Evolutionary conservation across 2,888 invertebrate genomes (phyloP).

Genomic region (Axea sp.): DNA sequence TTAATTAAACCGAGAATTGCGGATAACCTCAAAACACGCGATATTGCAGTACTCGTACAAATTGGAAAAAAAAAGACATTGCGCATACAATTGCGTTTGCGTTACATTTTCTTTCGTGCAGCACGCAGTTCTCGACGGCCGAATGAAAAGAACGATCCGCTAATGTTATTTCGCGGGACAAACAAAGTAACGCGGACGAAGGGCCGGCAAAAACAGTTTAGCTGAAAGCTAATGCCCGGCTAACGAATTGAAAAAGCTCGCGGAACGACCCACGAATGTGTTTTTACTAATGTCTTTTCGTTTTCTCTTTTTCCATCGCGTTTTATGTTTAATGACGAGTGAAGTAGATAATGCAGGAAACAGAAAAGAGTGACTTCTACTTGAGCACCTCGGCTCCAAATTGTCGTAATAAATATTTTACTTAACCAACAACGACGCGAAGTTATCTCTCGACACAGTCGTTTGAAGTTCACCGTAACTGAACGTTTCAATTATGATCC

Average conservation of each 20-base stretch:
- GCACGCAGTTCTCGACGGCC: conserved; percentile 22
- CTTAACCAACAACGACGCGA: not conserved
- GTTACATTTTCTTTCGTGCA: conserved; percentile 40
- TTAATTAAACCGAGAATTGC: conserved; percentile 54
- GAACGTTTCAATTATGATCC: no score
- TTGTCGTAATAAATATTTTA: conserved; percentile 26
- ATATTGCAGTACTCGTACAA: conserved; percentile 29
- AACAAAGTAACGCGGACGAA: conserved; percentile 24
- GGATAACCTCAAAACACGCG: conserved; percentile 58
- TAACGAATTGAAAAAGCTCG: conserved; percentile 49
- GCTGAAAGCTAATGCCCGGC: conserved; percentile 25
- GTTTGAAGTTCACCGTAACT: no score
- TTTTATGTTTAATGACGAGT: conserved; percentile 52
- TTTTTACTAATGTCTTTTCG: conserved; percentile 26
- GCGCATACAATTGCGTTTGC: conserved; percentile 32
- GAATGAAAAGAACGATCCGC: conserved; percentile 30
- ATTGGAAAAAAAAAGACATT: conserved; percentile 29
- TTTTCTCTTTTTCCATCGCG: conserved; percentile 11
- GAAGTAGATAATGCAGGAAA: conserved; percentile 36
- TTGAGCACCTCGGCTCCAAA: conserved; percentile 4
- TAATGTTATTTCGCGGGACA: conserved; percentile 55
- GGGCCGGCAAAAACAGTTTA: conserved; percentile 6
- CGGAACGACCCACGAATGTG: conserved; percentile 18
- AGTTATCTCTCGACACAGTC: no score
- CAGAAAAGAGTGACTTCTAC: not conserved